These are phyloP conservation scores for Macaria liturata DNA, from an alignment of 2,888 invertebrate species.

Conservation along the genomic window DNA sequence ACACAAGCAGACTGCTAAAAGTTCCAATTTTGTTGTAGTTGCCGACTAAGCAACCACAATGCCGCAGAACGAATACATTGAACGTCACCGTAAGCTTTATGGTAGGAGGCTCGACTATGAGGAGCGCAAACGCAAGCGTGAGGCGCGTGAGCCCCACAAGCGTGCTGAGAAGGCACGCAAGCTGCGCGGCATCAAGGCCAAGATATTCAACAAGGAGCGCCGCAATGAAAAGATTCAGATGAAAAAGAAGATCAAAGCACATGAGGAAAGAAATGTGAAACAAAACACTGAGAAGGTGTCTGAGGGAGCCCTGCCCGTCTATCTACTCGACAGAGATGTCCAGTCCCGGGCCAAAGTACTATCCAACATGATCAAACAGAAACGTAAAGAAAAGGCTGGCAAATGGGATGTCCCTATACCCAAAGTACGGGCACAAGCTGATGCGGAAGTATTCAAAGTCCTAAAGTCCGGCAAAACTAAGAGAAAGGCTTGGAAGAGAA, in stretches of 20 bases:
- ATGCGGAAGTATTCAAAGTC: constrained; percentile 98
- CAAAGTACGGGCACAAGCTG: constrained; percentile 98
- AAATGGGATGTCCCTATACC: constrained; percentile 99
- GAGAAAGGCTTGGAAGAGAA: constrained; percentile 98
- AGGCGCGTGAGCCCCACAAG: constrained; percentile 97
- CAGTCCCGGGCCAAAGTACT: constrained; percentile 97
- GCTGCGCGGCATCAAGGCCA: constrained; percentile 97
- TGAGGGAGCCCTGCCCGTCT: constrained; percentile 97
- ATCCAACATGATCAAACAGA: constrained; percentile 99
- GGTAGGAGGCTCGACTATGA: constrained; percentile 99
- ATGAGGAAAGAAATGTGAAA: constrained; percentile 96
- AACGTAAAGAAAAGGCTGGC: constrained; percentile 99
- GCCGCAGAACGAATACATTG: constrained; percentile 99
- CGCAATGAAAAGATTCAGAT: constrained; percentile 99
- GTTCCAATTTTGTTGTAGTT: constrained; percentile 78
- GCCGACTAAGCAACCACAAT: constrained; percentile 85
- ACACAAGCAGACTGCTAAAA: constrained; percentile 46
- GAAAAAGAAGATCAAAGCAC: constrained; percentile 98
- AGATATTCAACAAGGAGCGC: constrained; percentile 97
- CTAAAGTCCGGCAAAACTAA: constrained; percentile 95
- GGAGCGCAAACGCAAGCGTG: constrained; percentile 97
- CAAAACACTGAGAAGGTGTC: constrained; percentile 92
- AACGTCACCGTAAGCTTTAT: constrained; percentile 97
- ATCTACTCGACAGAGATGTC: constrained; percentile 98
- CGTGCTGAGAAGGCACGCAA: constrained; percentile 95